Evolutionary conservation across 2,113 vertebrate genomes (phyloP).

Genomic region (Gallinago media): DNA sequence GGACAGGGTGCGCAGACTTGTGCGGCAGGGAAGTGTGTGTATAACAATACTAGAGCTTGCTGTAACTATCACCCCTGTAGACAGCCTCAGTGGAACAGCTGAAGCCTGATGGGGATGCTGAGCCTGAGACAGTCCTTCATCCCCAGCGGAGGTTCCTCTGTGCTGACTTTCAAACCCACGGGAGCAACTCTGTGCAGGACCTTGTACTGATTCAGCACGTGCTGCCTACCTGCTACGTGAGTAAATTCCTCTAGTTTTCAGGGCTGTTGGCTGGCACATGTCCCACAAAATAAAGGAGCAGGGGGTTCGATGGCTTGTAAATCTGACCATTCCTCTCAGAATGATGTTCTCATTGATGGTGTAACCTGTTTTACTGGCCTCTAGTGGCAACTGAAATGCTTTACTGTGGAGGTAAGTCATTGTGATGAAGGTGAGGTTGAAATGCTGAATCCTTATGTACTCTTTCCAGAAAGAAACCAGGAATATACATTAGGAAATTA

Average conservation of each 20-base stretch:
- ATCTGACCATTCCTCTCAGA: background rate
- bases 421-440: background rate
- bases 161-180: background rate
- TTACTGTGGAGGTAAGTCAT: background rate
- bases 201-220: background rate
- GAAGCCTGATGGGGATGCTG: background rate
- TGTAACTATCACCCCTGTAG: background rate
- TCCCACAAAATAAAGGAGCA: background rate
- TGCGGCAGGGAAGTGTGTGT: background rate
- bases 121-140: background rate
- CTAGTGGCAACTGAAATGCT: background rate
- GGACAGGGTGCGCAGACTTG: background rate
- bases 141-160: background rate
- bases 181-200: background rate
- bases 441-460: background rate
- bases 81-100: background rate
- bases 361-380: background rate
- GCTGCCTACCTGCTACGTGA: background rate
- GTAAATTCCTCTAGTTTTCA: background rate
- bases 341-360: fast-evolving
- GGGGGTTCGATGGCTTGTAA: background rate
- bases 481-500: background rate
- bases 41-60: background rate
- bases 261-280: background rate
- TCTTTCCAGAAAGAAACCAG: background rate